A percentile compares a stretch with the other conserved stretches of the same genome.
These are phyloP conservation scores for Zeugodacus cucurbitae DNA, from an alignment of 1,140 invertebrate species.

Conservation along the genomic window DNA sequence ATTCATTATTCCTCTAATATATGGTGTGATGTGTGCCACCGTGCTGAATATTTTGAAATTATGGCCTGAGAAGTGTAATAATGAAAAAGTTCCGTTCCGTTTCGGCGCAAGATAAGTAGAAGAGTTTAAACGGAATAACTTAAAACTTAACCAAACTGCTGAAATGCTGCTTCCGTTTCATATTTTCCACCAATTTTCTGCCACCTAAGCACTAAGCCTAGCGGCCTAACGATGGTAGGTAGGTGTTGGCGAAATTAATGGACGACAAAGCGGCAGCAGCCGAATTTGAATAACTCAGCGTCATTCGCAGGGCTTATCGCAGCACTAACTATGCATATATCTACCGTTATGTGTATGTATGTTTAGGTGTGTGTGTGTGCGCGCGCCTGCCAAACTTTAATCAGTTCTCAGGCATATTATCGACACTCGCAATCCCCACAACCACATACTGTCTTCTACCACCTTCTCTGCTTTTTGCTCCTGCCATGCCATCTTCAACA, in stretches of 20 bases:
- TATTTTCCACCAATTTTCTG: neutral
- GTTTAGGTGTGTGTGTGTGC: neutral
- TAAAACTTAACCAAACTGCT: neutral
- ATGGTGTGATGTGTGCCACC: neutral
- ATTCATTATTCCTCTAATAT: too few relatives aligned
- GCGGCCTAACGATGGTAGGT: neutral
- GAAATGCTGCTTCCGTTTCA: neutral
- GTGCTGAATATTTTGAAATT: neutral
- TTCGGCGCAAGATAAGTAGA: neutral
- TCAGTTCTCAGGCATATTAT: neutral
- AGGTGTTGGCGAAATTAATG: neutral
- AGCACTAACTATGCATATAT: neutral
- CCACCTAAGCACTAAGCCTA: neutral
- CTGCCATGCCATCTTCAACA: neutral
- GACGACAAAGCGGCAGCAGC: neutral
- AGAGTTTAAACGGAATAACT: neutral
- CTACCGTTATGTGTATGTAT: neutral
- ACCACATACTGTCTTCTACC: neutral
- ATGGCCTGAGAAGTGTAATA: neutral
- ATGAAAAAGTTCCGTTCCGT: neutral
- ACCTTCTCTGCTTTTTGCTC: neutral
- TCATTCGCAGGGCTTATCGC: neutral
- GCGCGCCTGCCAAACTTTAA: neutral
- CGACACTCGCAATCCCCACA: neutral
- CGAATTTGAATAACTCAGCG: neutral